A percentile compares a stretch with the other conserved stretches of the same genome.
Evolutionary conservation across 2,888 invertebrate genomes (phyloP).

Genomic region (Eurois occulta): DNA sequence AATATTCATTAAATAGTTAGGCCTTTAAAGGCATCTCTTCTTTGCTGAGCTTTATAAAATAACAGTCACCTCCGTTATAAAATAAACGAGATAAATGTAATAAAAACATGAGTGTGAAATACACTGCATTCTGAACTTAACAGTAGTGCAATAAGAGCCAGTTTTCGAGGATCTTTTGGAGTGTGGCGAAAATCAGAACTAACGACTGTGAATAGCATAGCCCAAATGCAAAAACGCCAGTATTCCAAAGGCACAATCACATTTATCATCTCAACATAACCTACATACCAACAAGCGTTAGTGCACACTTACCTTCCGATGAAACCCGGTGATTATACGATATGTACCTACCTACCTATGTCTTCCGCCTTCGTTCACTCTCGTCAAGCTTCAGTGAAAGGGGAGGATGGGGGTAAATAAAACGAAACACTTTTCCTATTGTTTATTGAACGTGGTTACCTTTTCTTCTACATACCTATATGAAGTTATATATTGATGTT

Average conservation of each 20-base stretch:
- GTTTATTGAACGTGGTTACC: constrained; percentile 60
- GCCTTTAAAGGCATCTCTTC: too few species aligned
- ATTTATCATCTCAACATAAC: constrained; percentile 13
- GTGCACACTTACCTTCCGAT: constrained; percentile 38
- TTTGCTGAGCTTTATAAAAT: too few species aligned
- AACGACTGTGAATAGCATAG: neutral
- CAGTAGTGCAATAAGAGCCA: neutral
- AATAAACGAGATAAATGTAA: too few species aligned
- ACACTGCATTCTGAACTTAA: neutral
- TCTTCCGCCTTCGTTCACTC: constrained; percentile 40
- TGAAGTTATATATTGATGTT: constrained; percentile 32
- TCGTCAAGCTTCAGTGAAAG: constrained; percentile 31
- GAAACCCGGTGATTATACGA: constrained; percentile 1
- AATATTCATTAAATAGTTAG: too few species aligned
- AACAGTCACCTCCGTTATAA: too few species aligned
- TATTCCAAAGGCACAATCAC: neutral
- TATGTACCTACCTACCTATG: neutral
- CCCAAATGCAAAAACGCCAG: neutral
- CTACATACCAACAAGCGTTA: constrained; percentile 17
- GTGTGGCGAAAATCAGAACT: neutral
- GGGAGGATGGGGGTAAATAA: constrained; percentile 60
- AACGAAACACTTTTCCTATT: constrained; percentile 65
- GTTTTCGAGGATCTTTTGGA: neutral
- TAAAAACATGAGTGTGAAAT: too few species aligned
- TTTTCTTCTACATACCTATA: constrained; percentile 8